phyloP scores from a whole-genome alignment of 1,140 invertebrate genomes.

The Procambarus virginalis region DNA sequence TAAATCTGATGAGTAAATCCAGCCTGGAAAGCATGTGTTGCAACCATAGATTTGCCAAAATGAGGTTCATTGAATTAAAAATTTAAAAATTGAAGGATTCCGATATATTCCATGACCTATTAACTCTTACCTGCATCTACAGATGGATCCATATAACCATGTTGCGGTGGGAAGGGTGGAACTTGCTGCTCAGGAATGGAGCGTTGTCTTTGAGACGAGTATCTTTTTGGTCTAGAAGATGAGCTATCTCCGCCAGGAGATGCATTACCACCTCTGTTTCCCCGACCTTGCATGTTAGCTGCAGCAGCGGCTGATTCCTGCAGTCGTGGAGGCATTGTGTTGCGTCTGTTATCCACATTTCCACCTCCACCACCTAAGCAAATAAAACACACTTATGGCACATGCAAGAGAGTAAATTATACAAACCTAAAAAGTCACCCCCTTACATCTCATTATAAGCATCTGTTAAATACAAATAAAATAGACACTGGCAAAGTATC shows the following conservation, averaged over 20 bases:
- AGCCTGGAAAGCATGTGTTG: background rate
- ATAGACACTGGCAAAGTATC: too few species aligned
- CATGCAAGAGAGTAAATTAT: too few species aligned
- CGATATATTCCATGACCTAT: too few species aligned
- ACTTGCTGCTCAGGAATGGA: conserved; percentile 73
- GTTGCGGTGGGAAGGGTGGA: conserved; percentile 69
- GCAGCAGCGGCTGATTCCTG: conserved; percentile 71
- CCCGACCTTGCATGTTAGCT: conserved; percentile 18
- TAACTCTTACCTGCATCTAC: conserved; percentile 72
- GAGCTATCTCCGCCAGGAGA: conserved; percentile 71
- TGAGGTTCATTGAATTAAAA: too few species aligned
- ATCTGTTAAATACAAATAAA: too few species aligned
- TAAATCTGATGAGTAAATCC: background rate
- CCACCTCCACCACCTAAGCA: conserved; percentile 31
- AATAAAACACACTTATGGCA: background rate
- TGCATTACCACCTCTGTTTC: conserved; percentile 49
- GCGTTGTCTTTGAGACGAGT: conserved; percentile 83
- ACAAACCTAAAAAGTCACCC: too few species aligned
- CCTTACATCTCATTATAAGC: too few species aligned
- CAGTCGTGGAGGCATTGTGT: conserved; percentile 70
- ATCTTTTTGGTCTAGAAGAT: conserved; percentile 81
- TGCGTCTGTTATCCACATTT: conserved; percentile 55
- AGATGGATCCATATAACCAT: conserved; percentile 72
- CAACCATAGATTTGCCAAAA: background rate
- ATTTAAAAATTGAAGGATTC: too few species aligned